phyloP scores from a whole-genome alignment of 2,888 invertebrate genomes.

The Urechis unicinctus region DNA sequence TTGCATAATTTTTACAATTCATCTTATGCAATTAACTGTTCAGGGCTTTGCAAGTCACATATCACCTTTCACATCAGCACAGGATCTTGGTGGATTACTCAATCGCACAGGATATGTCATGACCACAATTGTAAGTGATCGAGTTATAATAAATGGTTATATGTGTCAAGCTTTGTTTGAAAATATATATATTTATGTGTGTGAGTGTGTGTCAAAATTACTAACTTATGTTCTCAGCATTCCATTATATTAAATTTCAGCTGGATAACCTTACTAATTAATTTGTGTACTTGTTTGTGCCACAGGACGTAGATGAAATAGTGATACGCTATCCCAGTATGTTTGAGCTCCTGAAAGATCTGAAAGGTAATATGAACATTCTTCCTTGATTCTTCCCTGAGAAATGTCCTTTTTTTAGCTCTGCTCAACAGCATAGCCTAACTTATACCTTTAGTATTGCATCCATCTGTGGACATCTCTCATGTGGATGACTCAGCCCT shows the following conservation, averaged over 20 bases:
- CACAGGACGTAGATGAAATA: slow-evolving; percentile 76
- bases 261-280: neutral
- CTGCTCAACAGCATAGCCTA: too few species aligned
- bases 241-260: neutral
- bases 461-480: too few species aligned
- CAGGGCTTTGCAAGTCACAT: slow-evolving; percentile 80
- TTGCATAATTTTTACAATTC: neutral
- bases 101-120: slow-evolving; percentile 81
- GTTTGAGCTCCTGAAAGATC: slow-evolving; percentile 89
- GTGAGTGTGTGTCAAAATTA: neutral
- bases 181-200: neutral
- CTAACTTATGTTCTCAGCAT: neutral
- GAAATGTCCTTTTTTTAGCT: too few species aligned
- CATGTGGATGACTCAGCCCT: too few species aligned
- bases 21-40: slow-evolving; percentile 8
- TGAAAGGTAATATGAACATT: slow-evolving; percentile 55
- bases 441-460: too few species aligned
- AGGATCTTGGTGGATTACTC: slow-evolving; percentile 83
- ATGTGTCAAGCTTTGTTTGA: neutral
- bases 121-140: slow-evolving; percentile 72
- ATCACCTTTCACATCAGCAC: slow-evolving; percentile 80
- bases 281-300: neutral
- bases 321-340: slow-evolving; percentile 83
- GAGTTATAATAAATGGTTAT: neutral
- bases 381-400: too few species aligned